phyloP scores from a whole-genome alignment of 2,113 vertebrate species.

The Strix aluco region DNA sequence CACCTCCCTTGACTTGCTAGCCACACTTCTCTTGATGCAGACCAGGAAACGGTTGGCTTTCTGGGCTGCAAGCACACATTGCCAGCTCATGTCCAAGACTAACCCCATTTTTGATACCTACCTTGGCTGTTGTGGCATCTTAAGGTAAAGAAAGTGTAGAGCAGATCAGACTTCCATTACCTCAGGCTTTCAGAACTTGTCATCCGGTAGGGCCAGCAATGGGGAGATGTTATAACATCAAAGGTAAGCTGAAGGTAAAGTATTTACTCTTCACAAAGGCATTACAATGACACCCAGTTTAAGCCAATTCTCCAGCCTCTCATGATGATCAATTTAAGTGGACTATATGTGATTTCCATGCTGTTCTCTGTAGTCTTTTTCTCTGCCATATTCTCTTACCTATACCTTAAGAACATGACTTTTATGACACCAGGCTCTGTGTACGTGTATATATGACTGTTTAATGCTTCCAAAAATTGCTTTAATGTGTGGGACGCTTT shows the following conservation, averaged over 20 bases:
- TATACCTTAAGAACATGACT: background rate
- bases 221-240: background rate
- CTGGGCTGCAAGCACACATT: background rate
- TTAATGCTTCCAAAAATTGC: background rate
- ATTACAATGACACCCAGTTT: background rate
- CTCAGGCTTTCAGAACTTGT: background rate
- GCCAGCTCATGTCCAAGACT: background rate
- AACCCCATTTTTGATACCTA: background rate
- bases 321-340: background rate
- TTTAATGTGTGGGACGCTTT: background rate
- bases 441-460: background rate
- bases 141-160: background rate
- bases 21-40: background rate
- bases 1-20: background rate
- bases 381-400: background rate
- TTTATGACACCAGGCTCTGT: background rate
- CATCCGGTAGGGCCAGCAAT: too few relatives aligned
- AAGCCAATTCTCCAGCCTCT: background rate
- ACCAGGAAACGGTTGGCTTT: background rate
- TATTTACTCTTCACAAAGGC: background rate
- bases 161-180: background rate
- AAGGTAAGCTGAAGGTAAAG: background rate
- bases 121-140: background rate
- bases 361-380: background rate
- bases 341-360: background rate